Evolutionary conservation across 1,140 invertebrate genomes (phyloP), one percentile per base, ranked within the genome.

Genomic region (Cotesia typhae): DNA sequence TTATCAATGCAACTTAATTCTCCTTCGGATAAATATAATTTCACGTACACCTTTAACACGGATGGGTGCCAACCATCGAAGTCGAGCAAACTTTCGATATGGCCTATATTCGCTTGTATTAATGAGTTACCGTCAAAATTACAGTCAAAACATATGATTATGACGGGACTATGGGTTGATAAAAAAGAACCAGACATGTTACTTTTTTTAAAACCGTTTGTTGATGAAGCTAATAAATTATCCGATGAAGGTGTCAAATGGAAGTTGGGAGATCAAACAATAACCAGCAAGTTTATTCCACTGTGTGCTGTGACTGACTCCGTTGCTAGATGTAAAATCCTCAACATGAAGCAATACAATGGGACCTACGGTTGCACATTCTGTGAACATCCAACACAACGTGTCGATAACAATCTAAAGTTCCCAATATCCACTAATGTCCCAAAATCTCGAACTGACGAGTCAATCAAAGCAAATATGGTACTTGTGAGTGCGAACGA

Each of bases 51-150:
- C 37, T 73, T 75, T 37, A 77, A 73, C 38, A 75, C 71, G 0
- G 73, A 77, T 59, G 73, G 71, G 1, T 77, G 75, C 35, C 68
- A 74, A 75, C 65, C 68, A 9, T 38, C 71, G 4, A 70, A 75
- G 35, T 28, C 28, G 28, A 28, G 28, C 28, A 28, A 28, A 28
- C 28, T 28, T 28, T 28, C 28, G 28, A 28, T 28, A 28, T 28
- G 28, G 28, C 28, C 28, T 28, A 28, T 28, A 28, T 28, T 28
- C 28, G 28, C 28, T 28, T 28, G 28, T 28, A 28, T 28, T 28
- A 28, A 28, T 28, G 28, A 28, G 28, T 28, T 28, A 28, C 28
- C 28, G 0, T 28, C 28, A 28, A 28, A 28, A 28, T 28, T 28
- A 28, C 28, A 28, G 28, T 28, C 67, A 14, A 71, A 52, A 14